Evolutionary conservation across 2,888 invertebrate species (phyloP), one percentile per base, ranked within the genome.

Genomic region (Leptura quadrifasciata): DNA sequence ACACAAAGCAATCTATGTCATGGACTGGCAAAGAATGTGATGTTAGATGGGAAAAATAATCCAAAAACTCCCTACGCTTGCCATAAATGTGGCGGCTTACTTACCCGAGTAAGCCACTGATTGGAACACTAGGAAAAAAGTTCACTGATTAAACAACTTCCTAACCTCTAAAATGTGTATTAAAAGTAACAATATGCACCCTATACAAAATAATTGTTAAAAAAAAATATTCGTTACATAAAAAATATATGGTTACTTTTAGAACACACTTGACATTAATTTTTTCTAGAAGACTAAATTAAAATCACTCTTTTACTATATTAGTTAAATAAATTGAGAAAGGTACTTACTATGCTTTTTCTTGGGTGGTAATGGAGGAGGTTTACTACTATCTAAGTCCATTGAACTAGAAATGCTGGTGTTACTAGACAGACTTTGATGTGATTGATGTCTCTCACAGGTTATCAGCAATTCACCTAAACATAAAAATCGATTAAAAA

Each of bases 101-200:
- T 96, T 96, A 96, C 96, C 96, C 91, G 96, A 96, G 93, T 96
- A 96, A 91, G 96, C 96, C 94, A 96, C 96, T 92, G 95, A 96
- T 94, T 96, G 96, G 95, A 96, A 96, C 96, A 96, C 96, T 96
- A 80, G 71, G 78, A 77, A 81, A 79, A 82, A 80, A 80, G 54
- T 27, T 75, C 70, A 54, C 63, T 63, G 6, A 72, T 72, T 72
- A 75, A 75, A 78, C 60, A 72, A 69, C 57, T 8, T 74, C 72
- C n/a, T 47, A 31, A 60, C 54, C 17, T 21, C 15, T 27, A 64
- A 64, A 58, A 75, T 68, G 55, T 69, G 73, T 57, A 65, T 69
- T 67, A 74, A 68, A 65, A 67, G 60, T 60, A 21, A 57, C 55
- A 17, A 55, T 18, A 55, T 20, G 27, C 27, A 31, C 27, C 27